Conservation (phyloP, 2,797 vertebrate genomes). For the Oryzias dopingdopingensis region DNA sequence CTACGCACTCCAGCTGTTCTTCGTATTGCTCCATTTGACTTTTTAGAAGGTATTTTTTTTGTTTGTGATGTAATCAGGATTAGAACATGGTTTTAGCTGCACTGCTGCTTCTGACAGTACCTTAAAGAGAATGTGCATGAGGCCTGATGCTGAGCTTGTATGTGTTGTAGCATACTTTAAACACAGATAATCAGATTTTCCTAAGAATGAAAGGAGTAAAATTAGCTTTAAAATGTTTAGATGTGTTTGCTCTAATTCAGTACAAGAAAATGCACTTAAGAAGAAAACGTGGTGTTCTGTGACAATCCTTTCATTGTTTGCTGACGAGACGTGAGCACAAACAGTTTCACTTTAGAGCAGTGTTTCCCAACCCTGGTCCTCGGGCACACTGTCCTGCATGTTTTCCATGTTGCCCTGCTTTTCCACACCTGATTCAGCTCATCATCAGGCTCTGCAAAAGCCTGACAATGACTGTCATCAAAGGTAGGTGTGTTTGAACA, state of each 20-base stretch:
- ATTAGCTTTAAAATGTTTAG: constrained; percentile 56
- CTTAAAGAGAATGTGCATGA: constrained; percentile 48
- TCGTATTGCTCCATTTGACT: too few species aligned
- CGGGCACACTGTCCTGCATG: too few species aligned
- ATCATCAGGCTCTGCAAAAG: too few species aligned
- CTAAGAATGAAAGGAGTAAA: constrained; percentile 44
- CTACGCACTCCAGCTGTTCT: not conserved
- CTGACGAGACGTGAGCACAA: not conserved
- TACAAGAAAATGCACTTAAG: constrained; percentile 36
- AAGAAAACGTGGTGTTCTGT: constrained; percentile 1
- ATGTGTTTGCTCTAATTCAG: constrained; percentile 40
- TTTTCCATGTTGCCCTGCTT: too few species aligned
- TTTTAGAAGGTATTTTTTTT: too few species aligned
- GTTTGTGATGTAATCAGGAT: not conserved
- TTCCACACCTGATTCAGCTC: too few species aligned
- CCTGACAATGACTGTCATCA: too few species aligned
- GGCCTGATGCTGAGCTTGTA: constrained; percentile 40
- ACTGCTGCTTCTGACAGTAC: constrained; percentile 42
- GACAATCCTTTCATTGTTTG: too few species aligned
- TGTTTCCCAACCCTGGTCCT: too few species aligned
- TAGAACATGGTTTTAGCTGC: constrained; percentile 47
- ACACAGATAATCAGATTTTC: constrained; percentile 53
- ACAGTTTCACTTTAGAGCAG: too few species aligned
- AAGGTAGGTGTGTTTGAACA: too few species aligned
- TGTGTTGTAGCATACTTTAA: constrained; percentile 73